These are phyloP conservation scores for Actinopyga echinites DNA, from an alignment of 53 echinoderm and acorn worm genomes.

Conservation along the genomic window DNA sequence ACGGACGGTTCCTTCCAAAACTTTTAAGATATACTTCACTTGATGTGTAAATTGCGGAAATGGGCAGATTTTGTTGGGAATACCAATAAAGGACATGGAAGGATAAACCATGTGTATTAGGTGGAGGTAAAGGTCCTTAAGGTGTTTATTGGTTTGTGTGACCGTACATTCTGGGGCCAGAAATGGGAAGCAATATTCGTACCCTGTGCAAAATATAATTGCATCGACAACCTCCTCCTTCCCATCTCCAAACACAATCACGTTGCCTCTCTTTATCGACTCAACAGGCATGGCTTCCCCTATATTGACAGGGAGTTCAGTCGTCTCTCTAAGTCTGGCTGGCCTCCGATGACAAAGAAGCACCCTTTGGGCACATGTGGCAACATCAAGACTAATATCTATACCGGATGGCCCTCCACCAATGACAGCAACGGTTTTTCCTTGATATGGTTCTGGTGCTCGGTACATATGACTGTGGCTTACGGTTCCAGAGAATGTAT, in stretches of 20 bases:
- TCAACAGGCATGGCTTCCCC: constrained; percentile 58
- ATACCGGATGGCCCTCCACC: constrained; percentile 77
- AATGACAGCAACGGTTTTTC: constrained; percentile 64
- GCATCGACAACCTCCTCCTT: constrained; percentile 52
- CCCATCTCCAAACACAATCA: constrained; percentile 64
- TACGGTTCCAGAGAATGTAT: constrained; percentile 68
- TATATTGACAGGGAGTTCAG: constrained; percentile 64
- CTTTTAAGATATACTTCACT: constrained; percentile 54
- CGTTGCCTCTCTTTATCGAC: constrained; percentile 11
- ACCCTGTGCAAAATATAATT: constrained; percentile 85
- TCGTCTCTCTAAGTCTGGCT: neutral
- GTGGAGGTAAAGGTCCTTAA: constrained; percentile 85
- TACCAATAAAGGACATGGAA: constrained; percentile 67
- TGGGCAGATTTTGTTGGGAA: constrained; percentile 62
- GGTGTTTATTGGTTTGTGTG: constrained; percentile 49
- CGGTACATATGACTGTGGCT: constrained; percentile 90
- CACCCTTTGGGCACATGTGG: constrained; percentile 47
- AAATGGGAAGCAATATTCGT: constrained; percentile 74
- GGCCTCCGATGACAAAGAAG: constrained; percentile 68
- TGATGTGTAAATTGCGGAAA: constrained; percentile 74
- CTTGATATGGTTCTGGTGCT: constrained; percentile 64
- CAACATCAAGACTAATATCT: constrained; percentile 73
- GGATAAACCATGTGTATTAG: constrained; percentile 67
- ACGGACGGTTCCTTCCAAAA: constrained; percentile 67
- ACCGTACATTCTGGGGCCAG: constrained; percentile 70